Conservation (phyloP, 2,888 invertebrate genomes). For the Leptarthrus brevirostris region DNA sequence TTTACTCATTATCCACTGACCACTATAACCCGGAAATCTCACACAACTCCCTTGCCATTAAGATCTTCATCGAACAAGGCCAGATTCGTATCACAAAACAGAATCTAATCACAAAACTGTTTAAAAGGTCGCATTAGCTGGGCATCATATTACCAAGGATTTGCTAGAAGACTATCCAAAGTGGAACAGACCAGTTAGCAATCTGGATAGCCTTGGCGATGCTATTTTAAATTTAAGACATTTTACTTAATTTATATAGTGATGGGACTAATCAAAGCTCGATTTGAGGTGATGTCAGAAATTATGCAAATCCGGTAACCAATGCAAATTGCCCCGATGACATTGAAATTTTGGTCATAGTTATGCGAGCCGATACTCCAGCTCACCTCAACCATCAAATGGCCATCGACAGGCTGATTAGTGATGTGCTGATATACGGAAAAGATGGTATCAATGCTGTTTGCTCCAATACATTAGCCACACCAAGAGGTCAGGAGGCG, state of each 20-base stretch:
- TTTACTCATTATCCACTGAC: too few relatives aligned
- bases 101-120: too few relatives aligned
- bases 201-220: slow-evolving; percentile 10
- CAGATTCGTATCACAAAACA: not conserved
- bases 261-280: slow-evolving; percentile 12
- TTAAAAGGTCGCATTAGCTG: not conserved
- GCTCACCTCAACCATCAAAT: not conserved
- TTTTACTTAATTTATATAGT: slow-evolving; percentile 8
- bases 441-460: slow-evolving; percentile 14
- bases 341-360: slow-evolving; percentile 22
- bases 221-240: slow-evolving; percentile 14
- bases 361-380: not conserved
- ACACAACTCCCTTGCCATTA: not conserved
- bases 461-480: slow-evolving; percentile 8
- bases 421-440: slow-evolving; percentile 1
- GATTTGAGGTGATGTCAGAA: slow-evolving; percentile 36
- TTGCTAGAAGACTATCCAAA: slow-evolving; percentile 7
- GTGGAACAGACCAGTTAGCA: slow-evolving; percentile 7
- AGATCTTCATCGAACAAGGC: not conserved
- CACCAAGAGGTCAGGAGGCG: slow-evolving; percentile 17
- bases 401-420: slow-evolving; percentile 10
- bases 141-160: not conserved
- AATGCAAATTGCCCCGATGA: slow-evolving; percentile 38
- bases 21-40: not conserved
- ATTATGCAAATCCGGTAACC: slow-evolving; percentile 39